Conservation (phyloP, 2,888 invertebrate genomes). For the Hypercompe scribonia region DNA sequence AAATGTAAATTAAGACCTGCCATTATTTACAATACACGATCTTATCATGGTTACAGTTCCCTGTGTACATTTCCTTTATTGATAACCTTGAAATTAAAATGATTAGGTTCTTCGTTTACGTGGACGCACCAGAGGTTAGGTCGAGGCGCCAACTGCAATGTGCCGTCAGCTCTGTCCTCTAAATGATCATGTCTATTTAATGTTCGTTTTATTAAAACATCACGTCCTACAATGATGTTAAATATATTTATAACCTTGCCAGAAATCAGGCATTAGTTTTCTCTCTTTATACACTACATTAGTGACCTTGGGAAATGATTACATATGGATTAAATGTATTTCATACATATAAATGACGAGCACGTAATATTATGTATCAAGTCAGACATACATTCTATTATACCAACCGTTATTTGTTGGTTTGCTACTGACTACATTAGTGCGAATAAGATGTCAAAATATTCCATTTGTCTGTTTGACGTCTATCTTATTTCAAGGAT, state of each 20-base stretch:
- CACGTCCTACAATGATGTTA: constrained; percentile 23
- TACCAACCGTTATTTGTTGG: not conserved
- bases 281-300: not conserved
- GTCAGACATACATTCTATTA: not conserved
- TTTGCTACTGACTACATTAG: not conserved
- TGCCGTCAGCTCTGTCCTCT: constrained; percentile 43
- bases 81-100: constrained; percentile 37
- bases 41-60: not conserved
- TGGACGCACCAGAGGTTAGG: constrained; percentile 32
- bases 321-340: not conserved
- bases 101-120: constrained; percentile 17
- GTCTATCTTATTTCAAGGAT: not conserved
- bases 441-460: not conserved
- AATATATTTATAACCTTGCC: not conserved
- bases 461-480: not conserved
- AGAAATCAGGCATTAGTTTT: not conserved
- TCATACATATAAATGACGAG: not conserved
- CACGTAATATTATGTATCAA: no score
- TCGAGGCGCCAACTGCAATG: constrained; percentile 36
- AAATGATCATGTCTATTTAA: constrained; percentile 45
- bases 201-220: constrained; percentile 33
- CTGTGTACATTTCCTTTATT: constrained; percentile 14
- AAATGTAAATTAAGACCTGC: not conserved
- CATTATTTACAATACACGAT: not conserved
- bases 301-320: not conserved